Percentiles rank a stretch among this genome's conserved stretches.
Conservation (phyloP, 2,113 vertebrate genomes). For the Calonectris borealis region DNA sequence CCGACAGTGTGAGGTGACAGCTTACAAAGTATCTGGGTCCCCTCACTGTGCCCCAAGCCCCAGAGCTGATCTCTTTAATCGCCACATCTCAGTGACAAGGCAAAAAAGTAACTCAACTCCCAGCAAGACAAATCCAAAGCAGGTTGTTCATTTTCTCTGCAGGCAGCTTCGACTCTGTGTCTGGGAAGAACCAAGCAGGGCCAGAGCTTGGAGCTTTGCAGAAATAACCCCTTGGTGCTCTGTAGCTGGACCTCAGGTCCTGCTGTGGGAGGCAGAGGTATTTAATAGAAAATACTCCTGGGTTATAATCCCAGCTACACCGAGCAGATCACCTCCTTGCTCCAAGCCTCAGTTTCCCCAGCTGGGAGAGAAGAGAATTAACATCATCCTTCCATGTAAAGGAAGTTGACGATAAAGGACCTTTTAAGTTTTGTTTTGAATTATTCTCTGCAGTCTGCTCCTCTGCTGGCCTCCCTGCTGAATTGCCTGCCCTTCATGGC, state of each 20-base stretch:
- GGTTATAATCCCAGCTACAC: neutral
- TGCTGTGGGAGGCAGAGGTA: neutral
- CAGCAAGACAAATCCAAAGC: constrained; percentile 14
- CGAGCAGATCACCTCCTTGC: neutral
- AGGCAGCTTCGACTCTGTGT: neutral
- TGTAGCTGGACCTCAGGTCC: neutral
- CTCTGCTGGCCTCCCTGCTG: neutral
- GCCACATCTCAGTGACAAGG: neutral
- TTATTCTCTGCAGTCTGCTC: neutral
- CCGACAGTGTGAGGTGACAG: constrained; percentile 8
- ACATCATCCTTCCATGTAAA: rapidly evolving
- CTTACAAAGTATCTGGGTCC: neutral
- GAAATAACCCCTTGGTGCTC: neutral
- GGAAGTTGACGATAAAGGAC: neutral
- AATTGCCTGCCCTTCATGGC: rapidly evolving
- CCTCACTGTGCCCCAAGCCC: neutral
- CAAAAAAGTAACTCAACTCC: neutral
- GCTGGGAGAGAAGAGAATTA: neutral
- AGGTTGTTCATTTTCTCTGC: constrained; percentile 1
- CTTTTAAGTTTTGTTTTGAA: neutral
- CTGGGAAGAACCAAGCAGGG: neutral
- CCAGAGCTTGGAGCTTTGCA: neutral
- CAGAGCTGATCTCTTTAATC: neutral
- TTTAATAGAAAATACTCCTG: neutral
- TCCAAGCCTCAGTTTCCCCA: neutral